Evolutionary conservation across 2,797 vertebrate species (phyloP), one percentile per base, ranked within the genome.

Genomic region (Myioborus miniatus): DNA sequence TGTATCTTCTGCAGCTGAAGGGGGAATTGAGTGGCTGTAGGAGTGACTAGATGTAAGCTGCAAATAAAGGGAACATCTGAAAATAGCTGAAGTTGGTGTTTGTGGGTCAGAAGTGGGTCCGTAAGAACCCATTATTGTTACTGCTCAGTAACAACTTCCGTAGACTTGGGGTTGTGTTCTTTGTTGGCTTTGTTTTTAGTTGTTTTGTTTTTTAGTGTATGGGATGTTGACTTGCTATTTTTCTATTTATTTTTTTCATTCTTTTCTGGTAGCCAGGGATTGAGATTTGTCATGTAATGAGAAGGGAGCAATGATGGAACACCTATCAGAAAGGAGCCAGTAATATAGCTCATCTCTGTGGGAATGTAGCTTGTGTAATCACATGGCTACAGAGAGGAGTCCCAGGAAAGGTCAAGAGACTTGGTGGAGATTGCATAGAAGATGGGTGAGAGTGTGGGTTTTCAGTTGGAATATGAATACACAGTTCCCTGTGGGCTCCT

Each of bases 1-100:
- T 84, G 47, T 32, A 36, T 92, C 82, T 94, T 89, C 16, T 83
- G 74, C 78, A 80, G 83, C 84, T 88, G 80, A 91, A 80, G 26
- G 47, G n/a, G 34, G 44, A 67, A 69, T 58, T 69, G 63, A 83
- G 52, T 50, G 65, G 22, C 56, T 91, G 46, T 37, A 37, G 36
- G 46, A 89, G 34, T 72, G 79, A 49, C 64, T 90, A 68, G 74
- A 84, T 85, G 20, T 32, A 75, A 92, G 55, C 60, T 93, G 56
- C 50, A 91, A 90, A 78, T 94, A 68, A 78, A 75, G 59, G 14
- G 26, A 89, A 27, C 52, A 47, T 79, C 72, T 83, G 68, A 87
- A 92, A 87, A 80, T 64, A 70, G 12, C 67, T 69, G 41, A 74
- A 91, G 21, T 11, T 70, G 24, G 6, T 79, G 37, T 64, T 92